Evolutionary conservation across 2,888 invertebrate species (phyloP), one percentile per base, ranked within the genome.

Genomic region (Brachyptera putata): DNA sequence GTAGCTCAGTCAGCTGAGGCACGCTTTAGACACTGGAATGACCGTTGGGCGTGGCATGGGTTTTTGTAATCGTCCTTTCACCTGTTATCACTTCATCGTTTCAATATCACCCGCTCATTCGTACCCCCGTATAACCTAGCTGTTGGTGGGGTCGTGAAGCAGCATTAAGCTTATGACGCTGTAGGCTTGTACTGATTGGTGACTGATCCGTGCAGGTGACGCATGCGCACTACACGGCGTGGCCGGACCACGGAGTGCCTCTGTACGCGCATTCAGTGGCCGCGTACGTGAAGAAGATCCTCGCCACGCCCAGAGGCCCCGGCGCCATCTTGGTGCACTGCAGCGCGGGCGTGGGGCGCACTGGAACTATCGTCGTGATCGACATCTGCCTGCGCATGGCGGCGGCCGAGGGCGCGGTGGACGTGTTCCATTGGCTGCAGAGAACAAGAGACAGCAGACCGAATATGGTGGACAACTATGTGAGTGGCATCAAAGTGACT

Each of bases 321-420:
- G 73, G 74, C 21, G 79, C 80, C 1, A 71, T 80, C 3, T 70
- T 80, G 2, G 77, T 83, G 0, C 83, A 83, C 67, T 83, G 83
- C 73, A 81, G 81, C 70, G 82, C 82, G 60, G 83, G 84, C 2
- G 80, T 82, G 18, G 83, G 83, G 1, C 73, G 83, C 63, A 83
- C 84, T 5, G 84, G 84, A 9, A 83, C 82, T 1, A 76, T 83
- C 24, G 78, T 83, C 57, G 73, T 83, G n/a, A 77, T 80, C 62
- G 83, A 84, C 66, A 76, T 79, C 57, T 75, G 78, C 63, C 68
- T 83, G 37, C 74, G 79, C 57, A 75, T 76, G 73, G 76, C 76
- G 1, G 73, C 74, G 0, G 69, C 70, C 11, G 76, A 77, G 65
- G 72, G 73, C 30, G 68, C 67, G 1, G 58, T 72, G 3, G 69